These are phyloP conservation scores for Cryptocephalus moraei DNA, from an alignment of 2,888 invertebrate species.

Conservation along the genomic window DNA sequence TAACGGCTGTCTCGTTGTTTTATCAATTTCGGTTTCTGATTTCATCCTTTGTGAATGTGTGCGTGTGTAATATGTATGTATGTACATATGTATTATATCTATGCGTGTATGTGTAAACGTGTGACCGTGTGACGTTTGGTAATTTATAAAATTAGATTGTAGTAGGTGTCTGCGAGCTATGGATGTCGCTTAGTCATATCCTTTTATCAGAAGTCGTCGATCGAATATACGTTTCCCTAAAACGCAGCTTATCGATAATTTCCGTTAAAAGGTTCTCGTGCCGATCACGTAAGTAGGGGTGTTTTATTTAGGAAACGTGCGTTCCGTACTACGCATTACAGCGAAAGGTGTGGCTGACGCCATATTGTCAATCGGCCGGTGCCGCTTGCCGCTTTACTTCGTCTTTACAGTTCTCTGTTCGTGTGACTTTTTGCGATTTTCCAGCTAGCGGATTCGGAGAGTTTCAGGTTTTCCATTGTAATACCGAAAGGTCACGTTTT, in stretches of 20 bases:
- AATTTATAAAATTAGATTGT: not conserved
- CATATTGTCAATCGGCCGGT: conserved; percentile 32
- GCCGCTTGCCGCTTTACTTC: conserved; percentile 4
- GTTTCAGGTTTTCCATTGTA: conserved; percentile 12
- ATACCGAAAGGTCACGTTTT: conserved; percentile 28
- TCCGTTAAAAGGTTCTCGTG: not conserved
- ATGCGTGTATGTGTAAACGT: not conserved
- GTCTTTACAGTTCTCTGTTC: conserved; percentile 6
- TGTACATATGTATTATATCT: too few relatives aligned
- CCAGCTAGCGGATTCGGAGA: not conserved
- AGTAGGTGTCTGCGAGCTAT: not conserved
- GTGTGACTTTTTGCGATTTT: conserved; percentile 2
- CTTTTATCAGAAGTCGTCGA: not conserved
- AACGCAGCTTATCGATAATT: not conserved
- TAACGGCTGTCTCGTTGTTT: not conserved
- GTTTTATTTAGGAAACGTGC: conserved; percentile 5
- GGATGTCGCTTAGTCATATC: conserved; percentile 1
- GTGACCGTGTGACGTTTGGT: not conserved
- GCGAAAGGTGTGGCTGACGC: conserved; percentile 38
- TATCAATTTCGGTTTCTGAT: not conserved
- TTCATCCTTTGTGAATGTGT: not conserved
- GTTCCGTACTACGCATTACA: conserved; percentile 30
- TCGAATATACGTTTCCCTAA: not conserved
- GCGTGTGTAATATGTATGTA: too few relatives aligned
- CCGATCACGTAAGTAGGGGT: not conserved